Conservation (phyloP, 2,113 vertebrate genomes). For the Gadus macrocephalus region DNA sequence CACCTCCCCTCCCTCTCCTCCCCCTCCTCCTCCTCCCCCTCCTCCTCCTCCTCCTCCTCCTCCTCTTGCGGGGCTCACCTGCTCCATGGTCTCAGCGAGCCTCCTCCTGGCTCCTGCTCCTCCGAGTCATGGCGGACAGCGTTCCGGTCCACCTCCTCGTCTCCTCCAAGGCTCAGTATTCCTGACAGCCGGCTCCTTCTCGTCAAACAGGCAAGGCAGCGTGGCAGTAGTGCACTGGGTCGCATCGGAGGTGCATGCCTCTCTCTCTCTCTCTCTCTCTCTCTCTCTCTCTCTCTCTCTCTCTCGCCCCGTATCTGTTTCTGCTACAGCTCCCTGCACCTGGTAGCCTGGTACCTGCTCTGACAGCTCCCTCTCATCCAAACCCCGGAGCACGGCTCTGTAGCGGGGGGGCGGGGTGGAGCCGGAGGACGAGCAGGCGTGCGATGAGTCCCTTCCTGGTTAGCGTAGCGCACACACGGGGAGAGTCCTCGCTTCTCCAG, state of each 20-base stretch:
- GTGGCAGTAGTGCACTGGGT: slow-evolving; percentile 35
- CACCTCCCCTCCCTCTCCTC: background rate
- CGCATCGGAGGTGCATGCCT: slow-evolving; percentile 52
- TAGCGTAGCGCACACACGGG: slow-evolving; percentile 10
- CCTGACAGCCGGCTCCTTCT: slow-evolving; percentile 19
- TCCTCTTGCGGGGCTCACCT: slow-evolving; percentile 61
- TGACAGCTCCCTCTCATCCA: background rate
- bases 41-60: slow-evolving; percentile 36
- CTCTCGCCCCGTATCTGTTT: too few species aligned
- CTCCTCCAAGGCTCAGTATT: background rate
- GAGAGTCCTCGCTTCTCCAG: slow-evolving; percentile 54
- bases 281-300: too few species aligned
- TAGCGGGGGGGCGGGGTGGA: slow-evolving; percentile 7
- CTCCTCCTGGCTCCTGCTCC: slow-evolving; percentile 50
- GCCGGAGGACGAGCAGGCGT: slow-evolving; percentile 19
- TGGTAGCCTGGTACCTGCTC: too few species aligned
- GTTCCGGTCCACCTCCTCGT: slow-evolving; percentile 14
- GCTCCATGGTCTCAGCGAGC: slow-evolving; percentile 68
- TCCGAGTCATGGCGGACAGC: slow-evolving; percentile 58
- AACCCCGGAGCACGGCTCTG: background rate
- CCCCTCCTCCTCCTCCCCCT: too few species aligned
- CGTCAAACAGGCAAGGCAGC: slow-evolving; percentile 51
- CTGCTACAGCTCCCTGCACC: too few species aligned
- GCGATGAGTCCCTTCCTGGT: background rate
- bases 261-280: slow-evolving; percentile 5